Evolutionary conservation across 2,888 invertebrate genomes (phyloP).

Genomic region (Sinhomidia bicolor): DNA sequence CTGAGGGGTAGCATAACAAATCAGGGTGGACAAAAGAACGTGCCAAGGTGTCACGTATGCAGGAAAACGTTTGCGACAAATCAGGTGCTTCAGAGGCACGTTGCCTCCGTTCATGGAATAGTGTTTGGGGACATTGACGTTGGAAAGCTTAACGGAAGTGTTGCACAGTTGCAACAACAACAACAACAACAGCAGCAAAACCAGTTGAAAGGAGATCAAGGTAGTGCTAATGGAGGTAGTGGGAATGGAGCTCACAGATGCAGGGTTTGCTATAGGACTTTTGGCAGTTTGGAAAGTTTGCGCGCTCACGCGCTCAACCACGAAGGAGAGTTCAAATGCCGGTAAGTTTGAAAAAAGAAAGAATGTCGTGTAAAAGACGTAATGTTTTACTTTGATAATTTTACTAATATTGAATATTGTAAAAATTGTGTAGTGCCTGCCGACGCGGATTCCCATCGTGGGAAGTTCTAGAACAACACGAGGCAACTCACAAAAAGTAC

Average conservation of each 20-base stretch:
- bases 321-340: constrained; percentile 72
- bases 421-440: constrained; percentile 58
- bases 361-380: neutral
- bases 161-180: neutral
- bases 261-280: constrained; percentile 71
- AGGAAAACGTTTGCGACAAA: constrained; percentile 70
- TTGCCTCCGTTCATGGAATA: constrained; percentile 56
- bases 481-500: constrained; percentile 71
- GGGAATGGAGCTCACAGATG: constrained; percentile 51
- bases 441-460: constrained; percentile 69
- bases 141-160: neutral
- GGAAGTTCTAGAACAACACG: constrained; percentile 71
- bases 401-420: neutral
- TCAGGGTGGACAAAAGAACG: constrained; percentile 41
- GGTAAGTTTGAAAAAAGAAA: constrained; percentile 35
- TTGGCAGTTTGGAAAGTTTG: constrained; percentile 65
- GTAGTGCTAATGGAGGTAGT: neutral
- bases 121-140: neutral
- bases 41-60: constrained; percentile 68
- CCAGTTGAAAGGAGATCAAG: neutral
- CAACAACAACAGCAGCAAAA: constrained; percentile 2
- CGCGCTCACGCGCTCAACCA: constrained; percentile 68
- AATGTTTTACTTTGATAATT: neutral
- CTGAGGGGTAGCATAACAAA: neutral
- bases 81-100: constrained; percentile 66